phyloP scores from a whole-genome alignment of 1,140 invertebrate species.

The Bombus superbus region DNA sequence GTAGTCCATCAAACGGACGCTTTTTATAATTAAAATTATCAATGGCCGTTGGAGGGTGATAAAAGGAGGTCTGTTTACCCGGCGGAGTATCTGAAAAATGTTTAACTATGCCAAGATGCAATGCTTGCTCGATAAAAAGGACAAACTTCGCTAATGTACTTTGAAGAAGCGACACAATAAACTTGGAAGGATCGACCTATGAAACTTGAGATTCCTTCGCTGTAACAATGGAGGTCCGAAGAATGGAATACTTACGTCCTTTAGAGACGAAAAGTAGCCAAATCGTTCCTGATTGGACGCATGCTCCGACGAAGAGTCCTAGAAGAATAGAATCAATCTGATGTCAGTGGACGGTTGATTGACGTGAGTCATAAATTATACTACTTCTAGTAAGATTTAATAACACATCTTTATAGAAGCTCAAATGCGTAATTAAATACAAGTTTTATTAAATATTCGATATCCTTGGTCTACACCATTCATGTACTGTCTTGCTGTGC shows the following conservation, averaged over 20 bases:
- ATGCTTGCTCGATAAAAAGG: slow-evolving; percentile 50
- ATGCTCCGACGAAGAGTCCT: slow-evolving; percentile 81
- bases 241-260: slow-evolving; percentile 77
- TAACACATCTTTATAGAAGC: too few species aligned
- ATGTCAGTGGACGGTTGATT: background rate
- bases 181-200: slow-evolving; percentile 1
- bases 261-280: slow-evolving; percentile 81
- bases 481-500: background rate
- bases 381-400: background rate
- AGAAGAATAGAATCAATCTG: slow-evolving; percentile 52
- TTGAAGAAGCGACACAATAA: slow-evolving; percentile 40
- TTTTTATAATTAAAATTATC: slow-evolving; percentile 78
- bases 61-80: slow-evolving; percentile 46
- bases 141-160: slow-evolving; percentile 54
- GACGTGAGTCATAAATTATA: background rate
- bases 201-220: slow-evolving; percentile 43
- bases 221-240: slow-evolving; percentile 10
- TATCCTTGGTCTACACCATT: background rate
- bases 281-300: slow-evolving; percentile 80
- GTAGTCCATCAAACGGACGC: slow-evolving; percentile 45
- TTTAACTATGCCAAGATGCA: slow-evolving; percentile 49
- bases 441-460: background rate
- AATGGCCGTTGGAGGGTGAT: slow-evolving; percentile 68
- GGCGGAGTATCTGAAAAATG: slow-evolving; percentile 43
- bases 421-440: background rate